Base-by-base conservation (phyloP, 35 echinoderm and acorn worm genomes). In the Eucidaris tribuloides region DNA sequence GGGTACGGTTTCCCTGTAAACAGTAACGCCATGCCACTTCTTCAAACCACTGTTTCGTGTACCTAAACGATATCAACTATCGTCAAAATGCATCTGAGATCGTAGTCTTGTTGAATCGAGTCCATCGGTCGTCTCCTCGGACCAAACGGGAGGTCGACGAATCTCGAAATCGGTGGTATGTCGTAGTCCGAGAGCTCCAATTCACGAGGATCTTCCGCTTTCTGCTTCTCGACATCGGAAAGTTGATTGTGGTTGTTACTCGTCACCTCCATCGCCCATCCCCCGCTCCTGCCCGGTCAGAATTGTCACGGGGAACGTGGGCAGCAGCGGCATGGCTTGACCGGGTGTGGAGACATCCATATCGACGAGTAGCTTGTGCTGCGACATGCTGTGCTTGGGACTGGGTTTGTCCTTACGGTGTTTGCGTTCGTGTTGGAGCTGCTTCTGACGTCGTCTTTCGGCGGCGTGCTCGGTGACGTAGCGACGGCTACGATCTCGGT, bases 311-410 rank as follows among this genome's bases (percentile, higher is more conserved):
- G 68, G 68, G 68, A 74, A 74, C 7, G 68, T 24, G 0, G 68
- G 68, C 20, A 74, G 41, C 35, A 74, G 68, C 15, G 68, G 68
- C 68, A 74, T 74, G 68, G 68, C 68, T 25, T 74, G 68, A 7
- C 68, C 68, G 0, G 68, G 68, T 41, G 68, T 74, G 35, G 44
- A 22, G 36, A 23, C 35, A 3, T 74, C 68, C 61, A 14, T 28
- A 42, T 74, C 68, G 30, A 40, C 35, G 29, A 74, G 38, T n/a
- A 74, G 68, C 24, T 40, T 33, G 37, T 74, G 68, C 68, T 74
- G 68, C 5, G 68, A 74, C 68, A 74, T 44, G 40, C 68, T 74
- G 68, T 74, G 68, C 68, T 74, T 74, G 41, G 68, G 68, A 44
- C 68, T 74, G 6, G 68, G 44, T 40, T 74, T 74, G 17, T 74